These are phyloP conservation scores for Typhlomys cinereus DNA, from an alignment of 2,113 vertebrate species.

Conservation along the genomic window DNA sequence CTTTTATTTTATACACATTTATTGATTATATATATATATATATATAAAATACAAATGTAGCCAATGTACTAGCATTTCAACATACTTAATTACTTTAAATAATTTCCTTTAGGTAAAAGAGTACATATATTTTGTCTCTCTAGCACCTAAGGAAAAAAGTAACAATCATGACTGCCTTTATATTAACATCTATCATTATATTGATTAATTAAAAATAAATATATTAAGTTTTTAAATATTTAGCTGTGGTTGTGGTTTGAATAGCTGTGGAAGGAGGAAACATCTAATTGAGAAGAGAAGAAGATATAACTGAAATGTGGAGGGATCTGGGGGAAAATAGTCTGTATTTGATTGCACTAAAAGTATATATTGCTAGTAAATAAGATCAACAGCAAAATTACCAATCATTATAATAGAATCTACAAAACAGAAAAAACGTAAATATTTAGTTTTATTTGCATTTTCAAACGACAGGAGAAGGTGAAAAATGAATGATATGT, in stretches of 20 bases:
- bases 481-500: neutral
- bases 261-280: constrained; percentile 1
- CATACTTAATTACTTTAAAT: neutral
- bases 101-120: constrained; percentile 27
- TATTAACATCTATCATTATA: neutral
- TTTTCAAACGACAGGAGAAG: constrained; percentile 47
- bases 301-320: neutral
- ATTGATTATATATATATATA: too few species aligned
- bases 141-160: constrained; percentile 23
- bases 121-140: neutral
- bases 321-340: constrained; percentile 37
- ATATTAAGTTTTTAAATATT: constrained; percentile 31
- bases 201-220: constrained; percentile 30
- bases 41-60: neutral
- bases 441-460: neutral
- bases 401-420: neutral
- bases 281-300: neutral
- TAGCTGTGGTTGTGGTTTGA: neutral
- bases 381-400: neutral
- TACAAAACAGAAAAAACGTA: neutral
- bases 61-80: neutral
- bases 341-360: neutral
- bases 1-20: too few species aligned
- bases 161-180: neutral
- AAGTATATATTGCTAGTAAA: neutral